Percentiles rank a stretch among this genome's conserved stretches.
phyloP scores from a whole-genome alignment of 2,888 invertebrate genomes.

The Macaria liturata region DNA sequence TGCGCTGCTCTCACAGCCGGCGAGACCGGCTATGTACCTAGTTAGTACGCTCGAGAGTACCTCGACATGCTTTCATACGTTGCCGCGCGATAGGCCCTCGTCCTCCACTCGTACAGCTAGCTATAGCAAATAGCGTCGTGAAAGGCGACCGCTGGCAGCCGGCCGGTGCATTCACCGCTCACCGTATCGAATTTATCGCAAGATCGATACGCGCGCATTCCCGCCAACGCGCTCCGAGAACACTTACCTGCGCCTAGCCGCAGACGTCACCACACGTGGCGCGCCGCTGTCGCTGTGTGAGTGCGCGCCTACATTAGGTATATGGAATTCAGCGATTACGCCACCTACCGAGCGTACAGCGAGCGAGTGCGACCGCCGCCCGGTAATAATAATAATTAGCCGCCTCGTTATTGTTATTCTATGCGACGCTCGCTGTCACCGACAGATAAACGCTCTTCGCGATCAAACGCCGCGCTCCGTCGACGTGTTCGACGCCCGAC shows the following conservation, averaged over 20 bases:
- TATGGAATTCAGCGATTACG: conserved; percentile 74
- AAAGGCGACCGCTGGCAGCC: conserved; percentile 63
- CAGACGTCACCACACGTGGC: conserved; percentile 72
- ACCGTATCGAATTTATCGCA: conserved; percentile 75
- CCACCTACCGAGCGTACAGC: conserved; percentile 56
- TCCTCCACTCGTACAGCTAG: conserved; percentile 52
- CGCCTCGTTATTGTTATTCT: conserved; percentile 69
- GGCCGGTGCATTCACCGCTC: conserved; percentile 74
- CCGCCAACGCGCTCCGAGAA: conserved; percentile 48
- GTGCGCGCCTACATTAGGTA: conserved; percentile 59
- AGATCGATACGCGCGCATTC: conserved; percentile 67
- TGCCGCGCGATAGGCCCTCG: conserved; percentile 40
- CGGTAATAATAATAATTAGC: conserved; percentile 73
- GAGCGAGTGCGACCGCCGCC: conserved; percentile 54
- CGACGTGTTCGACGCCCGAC: conserved; percentile 46
- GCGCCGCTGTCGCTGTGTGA: conserved; percentile 49
- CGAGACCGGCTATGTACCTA: conserved; percentile 30
- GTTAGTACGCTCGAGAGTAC: background rate
- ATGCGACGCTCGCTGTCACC: conserved; percentile 57
- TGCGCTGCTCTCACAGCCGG: conserved; percentile 46
- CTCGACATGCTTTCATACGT: conserved; percentile 27
- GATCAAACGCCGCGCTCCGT: conserved; percentile 46
- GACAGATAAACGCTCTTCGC: conserved; percentile 61
- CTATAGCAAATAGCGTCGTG: conserved; percentile 66
- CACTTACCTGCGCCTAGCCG: conserved; percentile 57